Evolutionary conservation across 2,888 invertebrate genomes (phyloP), one percentile per base, ranked within the genome.

Genomic region (Drosophila paucipuncta): DNA sequence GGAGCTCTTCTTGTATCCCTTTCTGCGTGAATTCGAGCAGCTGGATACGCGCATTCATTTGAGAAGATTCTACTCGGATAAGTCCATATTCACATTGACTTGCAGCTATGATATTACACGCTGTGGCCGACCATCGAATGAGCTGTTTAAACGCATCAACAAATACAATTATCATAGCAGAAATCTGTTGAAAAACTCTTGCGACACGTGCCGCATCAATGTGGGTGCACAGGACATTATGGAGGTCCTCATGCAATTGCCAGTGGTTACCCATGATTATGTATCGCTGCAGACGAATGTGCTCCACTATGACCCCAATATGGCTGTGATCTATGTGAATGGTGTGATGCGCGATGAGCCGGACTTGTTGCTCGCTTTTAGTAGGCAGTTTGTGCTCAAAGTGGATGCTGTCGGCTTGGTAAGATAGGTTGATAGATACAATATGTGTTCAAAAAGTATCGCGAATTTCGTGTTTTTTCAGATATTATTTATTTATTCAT

Each of bases 11-110:
- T 72, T 92, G 0, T 76, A 66, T 0, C 79, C 80, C 4, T 92
- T 88, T 55, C 86, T 93, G 37, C 67, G 73, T 3, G 79, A 89
- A 31, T 92, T 90, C 13, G 92, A 92, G 53, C 30, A 64, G 9
- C 69, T 80, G 16, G 76, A 83, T 6, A 57, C 87, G 4, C 87
- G 92, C 5, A 37, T 68, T 0, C 68, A 73, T 60, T 70, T 92
- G 18, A 25, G 30, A 0, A 65, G 66, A 18, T 81, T 70, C 37
- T 88, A 86, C 59, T 28, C 68, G 52, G 86, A 86, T 37, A 77
- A 80, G 28, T 84, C 93, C 2, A 73, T 92, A 5, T 91, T 92
- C 31, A 92, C 91, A 0, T 58, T 93, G 77, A 92, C 91, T 1
- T 91, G 82, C 63, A 90, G 83, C 65, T 92, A 89, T 53, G 82